Evolutionary conservation across 2,797 vertebrate species (phyloP).

Genomic region (Fistularia commersonii): DNA sequence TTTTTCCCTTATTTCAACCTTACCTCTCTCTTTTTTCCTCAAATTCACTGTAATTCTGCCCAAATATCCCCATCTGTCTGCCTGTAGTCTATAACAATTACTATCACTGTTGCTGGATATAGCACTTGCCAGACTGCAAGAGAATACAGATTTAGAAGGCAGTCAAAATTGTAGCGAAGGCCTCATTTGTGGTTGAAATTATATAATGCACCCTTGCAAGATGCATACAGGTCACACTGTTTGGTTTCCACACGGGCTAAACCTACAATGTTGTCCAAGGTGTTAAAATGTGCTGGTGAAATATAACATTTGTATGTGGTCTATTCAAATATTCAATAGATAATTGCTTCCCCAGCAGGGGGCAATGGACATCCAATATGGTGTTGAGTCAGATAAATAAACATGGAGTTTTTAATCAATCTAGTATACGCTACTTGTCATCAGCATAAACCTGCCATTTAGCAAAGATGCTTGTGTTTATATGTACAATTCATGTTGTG

Average conservation of each 20-base stretch:
- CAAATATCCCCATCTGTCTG: background rate
- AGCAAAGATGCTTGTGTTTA: too few species aligned
- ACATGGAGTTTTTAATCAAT: background rate
- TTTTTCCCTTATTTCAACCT: too few species aligned
- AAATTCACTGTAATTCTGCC: background rate
- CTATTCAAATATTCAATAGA: background rate
- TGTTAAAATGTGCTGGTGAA: too few species aligned
- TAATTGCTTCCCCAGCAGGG: conserved; percentile 52
- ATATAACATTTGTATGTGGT: too few species aligned
- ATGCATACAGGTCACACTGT: too few species aligned
- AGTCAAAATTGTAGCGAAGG: background rate
- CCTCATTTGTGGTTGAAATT: background rate
- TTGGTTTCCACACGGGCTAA: too few species aligned
- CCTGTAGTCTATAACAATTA: background rate
- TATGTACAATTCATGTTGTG: too few species aligned
- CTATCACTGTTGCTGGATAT: background rate
- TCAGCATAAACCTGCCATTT: background rate
- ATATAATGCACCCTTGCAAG: too few species aligned
- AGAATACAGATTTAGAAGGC: background rate
- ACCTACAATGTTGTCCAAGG: too few species aligned
- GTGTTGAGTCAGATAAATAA: too few species aligned
- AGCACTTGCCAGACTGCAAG: background rate
- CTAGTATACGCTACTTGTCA: background rate
- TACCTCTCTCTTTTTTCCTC: background rate
- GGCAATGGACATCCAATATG: conserved; percentile 41